Percentiles rank a stretch among this genome's conserved stretches.
Conservation (phyloP, 2,797 vertebrate genomes). For the Chromis chromis region DNA sequence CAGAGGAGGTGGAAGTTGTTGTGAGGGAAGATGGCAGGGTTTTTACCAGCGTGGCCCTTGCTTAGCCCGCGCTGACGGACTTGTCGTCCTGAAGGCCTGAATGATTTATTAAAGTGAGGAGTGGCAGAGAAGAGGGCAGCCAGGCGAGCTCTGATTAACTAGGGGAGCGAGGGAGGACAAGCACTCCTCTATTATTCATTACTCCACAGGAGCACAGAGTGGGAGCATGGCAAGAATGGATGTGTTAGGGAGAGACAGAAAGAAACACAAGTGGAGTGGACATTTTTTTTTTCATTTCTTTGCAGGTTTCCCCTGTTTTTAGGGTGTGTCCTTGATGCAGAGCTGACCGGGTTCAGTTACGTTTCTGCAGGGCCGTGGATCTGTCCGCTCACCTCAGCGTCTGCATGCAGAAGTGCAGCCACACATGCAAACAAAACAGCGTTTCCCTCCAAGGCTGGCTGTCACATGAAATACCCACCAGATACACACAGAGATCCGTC, state of each 20-base stretch:
- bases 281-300: background rate
- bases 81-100: slow-evolving; percentile 76
- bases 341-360: background rate
- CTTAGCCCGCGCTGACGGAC: slow-evolving; percentile 60
- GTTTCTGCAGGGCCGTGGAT: slow-evolving; percentile 46
- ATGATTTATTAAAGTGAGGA: slow-evolving; percentile 85
- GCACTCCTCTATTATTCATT: slow-evolving; percentile 85
- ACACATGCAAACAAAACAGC: background rate
- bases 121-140: slow-evolving; percentile 77
- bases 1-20: slow-evolving; percentile 17
- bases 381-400: slow-evolving; percentile 62
- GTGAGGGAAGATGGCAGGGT: slow-evolving; percentile 33
- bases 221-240: slow-evolving; percentile 47
- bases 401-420: slow-evolving; percentile 45
- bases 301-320: background rate
- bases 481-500: slow-evolving; percentile 19
- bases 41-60: slow-evolving; percentile 40
- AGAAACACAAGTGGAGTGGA: slow-evolving; percentile 30
- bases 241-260: slow-evolving; percentile 23
- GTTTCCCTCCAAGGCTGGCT: slow-evolving; percentile 49
- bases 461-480: slow-evolving; percentile 44
- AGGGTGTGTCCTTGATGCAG: slow-evolving; percentile 27
- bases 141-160: slow-evolving; percentile 84
- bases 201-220: slow-evolving; percentile 67
- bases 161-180: slow-evolving; percentile 82